These are phyloP conservation scores for Philopotamus ludificatus DNA, from an alignment of 1,140 invertebrate genomes.

Conservation along the genomic window DNA sequence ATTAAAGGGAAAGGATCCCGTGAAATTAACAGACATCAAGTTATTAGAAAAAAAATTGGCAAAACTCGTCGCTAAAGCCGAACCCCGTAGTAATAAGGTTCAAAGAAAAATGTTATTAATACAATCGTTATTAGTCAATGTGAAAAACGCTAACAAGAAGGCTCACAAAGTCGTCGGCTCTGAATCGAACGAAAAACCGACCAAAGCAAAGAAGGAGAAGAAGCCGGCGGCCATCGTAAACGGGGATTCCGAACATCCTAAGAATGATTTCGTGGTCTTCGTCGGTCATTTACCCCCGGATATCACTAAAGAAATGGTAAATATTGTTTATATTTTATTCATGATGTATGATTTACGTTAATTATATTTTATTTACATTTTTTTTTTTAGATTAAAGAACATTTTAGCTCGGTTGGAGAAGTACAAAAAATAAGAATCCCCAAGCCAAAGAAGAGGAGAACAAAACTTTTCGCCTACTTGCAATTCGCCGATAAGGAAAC, in stretches of 20 bases:
- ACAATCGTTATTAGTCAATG: conserved; percentile 16
- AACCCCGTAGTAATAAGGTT: conserved; percentile 30
- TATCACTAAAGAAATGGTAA: conserved; percentile 47
- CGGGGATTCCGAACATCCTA: too few relatives aligned
- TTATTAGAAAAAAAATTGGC: conserved; percentile 30
- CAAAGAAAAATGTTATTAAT: conserved; percentile 37
- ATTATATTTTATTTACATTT: background rate
- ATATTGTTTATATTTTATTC: background rate
- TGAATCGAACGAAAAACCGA: background rate
- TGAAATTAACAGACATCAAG: conserved; percentile 18
- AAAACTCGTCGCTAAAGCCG: conserved; percentile 28
- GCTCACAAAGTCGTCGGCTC: too few relatives aligned
- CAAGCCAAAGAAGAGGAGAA: conserved; percentile 43
- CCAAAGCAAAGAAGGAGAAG: conserved; percentile 13
- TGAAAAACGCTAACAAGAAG: conserved; percentile 9
- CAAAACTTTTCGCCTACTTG: conserved; percentile 53
- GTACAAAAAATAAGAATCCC: conserved; percentile 49
- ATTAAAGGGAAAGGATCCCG: conserved; percentile 23
- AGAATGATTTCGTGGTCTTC: conserved; percentile 49
- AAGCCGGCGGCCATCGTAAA: conserved; percentile 12
- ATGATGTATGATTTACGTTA: background rate
- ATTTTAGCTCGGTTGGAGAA: conserved; percentile 51
- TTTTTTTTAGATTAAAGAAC: conserved; percentile 43
- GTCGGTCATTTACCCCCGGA: conserved; percentile 53
- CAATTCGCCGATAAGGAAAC: conserved; percentile 48